phyloP scores from a whole-genome alignment of 2,113 vertebrate species.

The Sturnira hondurensis region DNA sequence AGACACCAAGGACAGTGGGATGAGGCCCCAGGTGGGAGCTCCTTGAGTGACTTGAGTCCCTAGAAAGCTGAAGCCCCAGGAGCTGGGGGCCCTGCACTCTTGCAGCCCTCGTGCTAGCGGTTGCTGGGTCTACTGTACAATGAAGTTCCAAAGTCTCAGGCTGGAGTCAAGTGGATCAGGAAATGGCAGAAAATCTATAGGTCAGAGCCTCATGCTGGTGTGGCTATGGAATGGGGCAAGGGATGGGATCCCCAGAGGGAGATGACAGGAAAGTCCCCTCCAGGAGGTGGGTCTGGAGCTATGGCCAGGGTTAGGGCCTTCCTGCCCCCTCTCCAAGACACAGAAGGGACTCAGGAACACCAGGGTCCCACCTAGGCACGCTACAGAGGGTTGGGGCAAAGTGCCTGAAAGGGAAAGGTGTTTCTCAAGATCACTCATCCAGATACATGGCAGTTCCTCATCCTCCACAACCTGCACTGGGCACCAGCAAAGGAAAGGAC shows the following conservation, averaged over 20 bases:
- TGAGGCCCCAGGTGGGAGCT: neutral
- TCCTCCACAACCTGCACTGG: neutral
- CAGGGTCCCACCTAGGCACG: neutral
- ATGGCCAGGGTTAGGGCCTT: neutral
- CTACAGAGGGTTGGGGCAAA: neutral
- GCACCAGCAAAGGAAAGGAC: neutral
- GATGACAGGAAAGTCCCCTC: neutral
- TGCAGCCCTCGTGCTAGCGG: neutral
- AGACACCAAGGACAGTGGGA: neutral
- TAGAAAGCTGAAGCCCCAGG: neutral
- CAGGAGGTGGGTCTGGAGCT: neutral
- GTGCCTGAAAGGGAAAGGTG: neutral
- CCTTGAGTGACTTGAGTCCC: neutral
- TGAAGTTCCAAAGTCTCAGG: conserved; percentile 23
- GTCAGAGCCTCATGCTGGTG: neutral
- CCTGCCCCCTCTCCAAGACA: neutral
- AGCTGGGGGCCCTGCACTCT: neutral
- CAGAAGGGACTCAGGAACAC: neutral
- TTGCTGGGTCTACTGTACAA: neutral
- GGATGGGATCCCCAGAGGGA: no score
- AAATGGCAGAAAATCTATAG: conserved; percentile 47
- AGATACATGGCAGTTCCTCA: neutral
- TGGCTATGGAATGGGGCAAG: neutral
- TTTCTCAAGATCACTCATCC: neutral
- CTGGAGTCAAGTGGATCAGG: neutral